phyloP scores from a whole-genome alignment of 2,113 vertebrate genomes.

The Prochilodus magdalenae region DNA sequence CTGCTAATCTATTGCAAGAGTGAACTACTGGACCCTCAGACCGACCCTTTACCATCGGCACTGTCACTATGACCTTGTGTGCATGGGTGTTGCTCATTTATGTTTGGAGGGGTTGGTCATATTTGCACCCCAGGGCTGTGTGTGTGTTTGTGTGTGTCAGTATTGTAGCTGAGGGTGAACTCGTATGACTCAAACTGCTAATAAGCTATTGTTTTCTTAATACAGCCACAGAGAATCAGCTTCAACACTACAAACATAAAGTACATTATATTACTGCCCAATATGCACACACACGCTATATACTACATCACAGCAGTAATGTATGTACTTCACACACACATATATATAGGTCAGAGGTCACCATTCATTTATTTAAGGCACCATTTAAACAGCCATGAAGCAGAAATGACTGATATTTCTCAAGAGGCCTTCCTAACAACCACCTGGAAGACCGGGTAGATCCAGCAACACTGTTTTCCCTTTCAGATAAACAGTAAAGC shows the following conservation, averaged over 20 bases:
- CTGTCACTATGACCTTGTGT: background rate
- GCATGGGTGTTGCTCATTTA: background rate
- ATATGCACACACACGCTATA: too few relatives aligned
- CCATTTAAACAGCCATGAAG: too few relatives aligned
- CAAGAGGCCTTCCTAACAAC: too few relatives aligned
- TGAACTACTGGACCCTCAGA: background rate
- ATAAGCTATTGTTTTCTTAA: background rate
- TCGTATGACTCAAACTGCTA: background rate
- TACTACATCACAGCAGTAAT: background rate
- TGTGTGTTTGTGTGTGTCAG: background rate
- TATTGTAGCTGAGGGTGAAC: slow-evolving; percentile 56
- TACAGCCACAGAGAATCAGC: background rate
- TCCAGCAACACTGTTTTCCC: too few relatives aligned
- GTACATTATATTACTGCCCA: background rate
- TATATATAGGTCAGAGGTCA: too few relatives aligned
- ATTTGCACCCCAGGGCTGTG: slow-evolving; percentile 46
- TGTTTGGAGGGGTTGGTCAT: background rate
- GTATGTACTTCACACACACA: too few relatives aligned
- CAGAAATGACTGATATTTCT: too few relatives aligned
- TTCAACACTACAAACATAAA: background rate
- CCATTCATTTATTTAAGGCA: too few relatives aligned
- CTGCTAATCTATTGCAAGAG: background rate
- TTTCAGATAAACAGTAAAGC: too few relatives aligned
- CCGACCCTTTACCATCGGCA: background rate
- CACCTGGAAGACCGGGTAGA: too few relatives aligned